Evolutionary conservation across 2,113 vertebrate genomes (phyloP).

Genomic region (Fukomys damarensis): DNA sequence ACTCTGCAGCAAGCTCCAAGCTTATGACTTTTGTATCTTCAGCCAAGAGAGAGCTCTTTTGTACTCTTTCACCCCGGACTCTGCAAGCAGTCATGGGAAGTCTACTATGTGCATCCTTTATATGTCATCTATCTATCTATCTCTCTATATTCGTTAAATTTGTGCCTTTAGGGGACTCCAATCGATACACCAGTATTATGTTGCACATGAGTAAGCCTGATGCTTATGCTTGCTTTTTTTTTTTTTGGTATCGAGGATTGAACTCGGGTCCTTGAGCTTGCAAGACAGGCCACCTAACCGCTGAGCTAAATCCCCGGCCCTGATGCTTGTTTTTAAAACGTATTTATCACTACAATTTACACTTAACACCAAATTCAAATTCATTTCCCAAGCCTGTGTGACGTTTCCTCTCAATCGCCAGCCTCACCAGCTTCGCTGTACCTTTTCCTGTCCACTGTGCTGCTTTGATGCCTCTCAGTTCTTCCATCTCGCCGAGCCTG

Average conservation of each 20-base stretch:
- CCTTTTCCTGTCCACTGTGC: neutral
- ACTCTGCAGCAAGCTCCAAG: neutral
- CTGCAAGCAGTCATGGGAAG: neutral
- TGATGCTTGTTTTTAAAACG: neutral
- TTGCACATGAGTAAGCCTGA: neutral
- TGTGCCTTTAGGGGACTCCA: neutral
- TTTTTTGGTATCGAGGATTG: too few species aligned
- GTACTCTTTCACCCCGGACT: neutral
- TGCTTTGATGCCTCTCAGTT: neutral
- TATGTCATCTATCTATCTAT: neutral
- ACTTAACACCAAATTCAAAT: neutral
- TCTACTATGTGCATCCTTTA: neutral
- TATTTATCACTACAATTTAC: neutral
- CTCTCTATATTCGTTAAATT: neutral
- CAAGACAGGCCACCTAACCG: too few species aligned
- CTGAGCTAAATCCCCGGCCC: too few species aligned
- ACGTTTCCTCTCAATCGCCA: rapidly evolving
- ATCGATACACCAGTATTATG: neutral
- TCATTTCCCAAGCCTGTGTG: neutral
- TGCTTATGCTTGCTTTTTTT: too few species aligned
- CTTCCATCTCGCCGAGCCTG: neutral
- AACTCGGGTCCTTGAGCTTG: too few species aligned
- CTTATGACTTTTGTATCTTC: neutral
- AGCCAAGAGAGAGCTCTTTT: neutral
- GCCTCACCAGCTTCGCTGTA: rapidly evolving